Base-by-base conservation (phyloP, 1,140 invertebrate species). In the Cydia splendana region DNA sequence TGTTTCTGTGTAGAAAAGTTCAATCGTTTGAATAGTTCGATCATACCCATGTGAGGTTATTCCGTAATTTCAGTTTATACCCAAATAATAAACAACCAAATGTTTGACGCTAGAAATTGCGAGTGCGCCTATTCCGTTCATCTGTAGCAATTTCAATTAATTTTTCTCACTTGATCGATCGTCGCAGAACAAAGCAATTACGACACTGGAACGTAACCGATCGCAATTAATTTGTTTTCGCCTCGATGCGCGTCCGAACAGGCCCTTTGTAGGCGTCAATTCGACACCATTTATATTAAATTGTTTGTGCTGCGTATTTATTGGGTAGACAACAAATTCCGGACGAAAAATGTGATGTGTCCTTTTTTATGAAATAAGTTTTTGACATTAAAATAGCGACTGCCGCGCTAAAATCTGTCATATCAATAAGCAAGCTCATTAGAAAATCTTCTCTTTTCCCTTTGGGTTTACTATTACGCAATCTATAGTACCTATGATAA, bases 201-300 rank as follows among this genome's bases (percentile, higher is more conserved):
- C 85, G 80, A 86, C 83, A 85, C 78, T 82, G 84, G 81, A 82
- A 86, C 84, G 84, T 88, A 88, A 90, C 87, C 86, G 86, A 90
- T 88, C 85, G 87, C 89, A 90, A 90, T 90, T 89, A 90, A 89
- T 89, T 91, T 90, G 84, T 90, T 91, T 90, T 86, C 86, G 88
- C 86, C 78, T 88, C 84, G 77, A 76, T 85, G 88, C 84, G 53
- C 86, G 81, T 84, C 80, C 87, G 82, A 85, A 82, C 81, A 80
- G 81, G 84, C 81, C 85, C 86, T 89, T 88, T 89, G 86, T 87
- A 87, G 80, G 84, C 84, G 83, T 86, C 84, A 84, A 87, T 86
- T 85, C 80, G 76, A 82, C 81, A 82, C 83, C 82, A 84, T 86
- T 89, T 85, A 83, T 86, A 89, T 88, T 87, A 84, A 87, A 87